Evolutionary conservation across 2,888 invertebrate species (phyloP).

Genomic region (Penaeus monodon): DNA sequence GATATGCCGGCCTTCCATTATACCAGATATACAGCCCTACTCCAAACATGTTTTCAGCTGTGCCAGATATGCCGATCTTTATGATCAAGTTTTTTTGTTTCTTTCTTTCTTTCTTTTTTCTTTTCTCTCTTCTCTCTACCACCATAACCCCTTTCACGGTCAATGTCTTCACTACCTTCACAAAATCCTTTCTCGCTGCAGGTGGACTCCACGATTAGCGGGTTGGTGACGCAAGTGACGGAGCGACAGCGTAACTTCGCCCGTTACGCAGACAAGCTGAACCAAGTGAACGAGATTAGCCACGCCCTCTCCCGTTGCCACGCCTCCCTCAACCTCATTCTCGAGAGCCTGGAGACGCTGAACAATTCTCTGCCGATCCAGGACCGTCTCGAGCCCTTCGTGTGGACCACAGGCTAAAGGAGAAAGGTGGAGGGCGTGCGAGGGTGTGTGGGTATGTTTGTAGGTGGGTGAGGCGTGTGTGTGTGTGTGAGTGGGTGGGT

Average conservation of each 20-base stretch:
- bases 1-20: too few relatives aligned
- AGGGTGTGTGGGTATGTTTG: neutral
- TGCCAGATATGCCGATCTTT: too few relatives aligned
- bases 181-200: conserved; percentile 69
- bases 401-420: conserved; percentile 82
- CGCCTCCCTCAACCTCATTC: conserved; percentile 83
- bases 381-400: conserved; percentile 87
- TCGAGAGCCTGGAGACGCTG: conserved; percentile 86
- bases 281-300: conserved; percentile 85
- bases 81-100: too few relatives aligned
- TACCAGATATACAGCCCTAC: too few relatives aligned
- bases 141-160: neutral
- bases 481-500: too few relatives aligned
- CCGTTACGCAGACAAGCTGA: conserved; percentile 86
- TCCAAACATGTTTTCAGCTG: too few relatives aligned
- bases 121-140: neutral
- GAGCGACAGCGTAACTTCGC: conserved; percentile 88
- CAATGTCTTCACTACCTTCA: too few relatives aligned
- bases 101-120: neutral
- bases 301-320: conserved; percentile 86
- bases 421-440: neutral
- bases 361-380: conserved; percentile 86
- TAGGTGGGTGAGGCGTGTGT: neutral
- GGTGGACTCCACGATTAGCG: conserved; percentile 81
- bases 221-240: conserved; percentile 78